Percentiles rank a stretch among this genome's conserved stretches.
phyloP scores from a whole-genome alignment of 2,797 vertebrate species.

The Crypturellus tataupa region DNA sequence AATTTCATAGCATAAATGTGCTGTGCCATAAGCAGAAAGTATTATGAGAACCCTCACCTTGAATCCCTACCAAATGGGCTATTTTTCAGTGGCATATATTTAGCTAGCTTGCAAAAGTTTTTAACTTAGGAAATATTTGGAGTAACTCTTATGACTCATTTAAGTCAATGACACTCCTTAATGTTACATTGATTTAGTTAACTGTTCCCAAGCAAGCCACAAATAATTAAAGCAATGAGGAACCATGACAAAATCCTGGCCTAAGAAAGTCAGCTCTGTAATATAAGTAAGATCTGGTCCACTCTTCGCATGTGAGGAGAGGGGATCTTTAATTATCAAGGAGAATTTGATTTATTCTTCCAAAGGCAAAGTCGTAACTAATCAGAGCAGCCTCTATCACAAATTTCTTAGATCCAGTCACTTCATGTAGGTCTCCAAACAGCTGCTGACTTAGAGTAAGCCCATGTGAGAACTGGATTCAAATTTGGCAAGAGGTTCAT shows the following conservation, averaged over 20 bases:
- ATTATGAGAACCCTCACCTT: background rate
- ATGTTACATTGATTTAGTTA: background rate
- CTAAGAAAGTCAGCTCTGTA: background rate
- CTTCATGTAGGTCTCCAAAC: background rate
- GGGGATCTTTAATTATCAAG: background rate
- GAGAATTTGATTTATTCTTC: background rate
- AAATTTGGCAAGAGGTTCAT: background rate
- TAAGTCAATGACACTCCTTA: slow-evolving; percentile 15
- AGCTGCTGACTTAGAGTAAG: background rate
- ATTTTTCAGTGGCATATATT: slow-evolving; percentile 22
- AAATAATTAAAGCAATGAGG: background rate
- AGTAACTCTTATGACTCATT: slow-evolving; percentile 5
- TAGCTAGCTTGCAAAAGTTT: slow-evolving; percentile 22
- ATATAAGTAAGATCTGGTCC: background rate
- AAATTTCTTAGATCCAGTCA: background rate
- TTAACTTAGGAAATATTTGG: slow-evolving; percentile 24
- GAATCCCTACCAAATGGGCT: background rate
- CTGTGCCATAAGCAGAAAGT: slow-evolving; percentile 30
- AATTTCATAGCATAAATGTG: background rate
- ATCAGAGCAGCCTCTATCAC: background rate
- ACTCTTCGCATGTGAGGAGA: background rate
- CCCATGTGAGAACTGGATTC: background rate
- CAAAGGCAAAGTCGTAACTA: background rate
- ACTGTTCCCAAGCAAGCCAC: background rate
- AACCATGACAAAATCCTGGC: background rate